phyloP scores from a whole-genome alignment of 2,888 invertebrate genomes.

The Erebia ligea region DNA sequence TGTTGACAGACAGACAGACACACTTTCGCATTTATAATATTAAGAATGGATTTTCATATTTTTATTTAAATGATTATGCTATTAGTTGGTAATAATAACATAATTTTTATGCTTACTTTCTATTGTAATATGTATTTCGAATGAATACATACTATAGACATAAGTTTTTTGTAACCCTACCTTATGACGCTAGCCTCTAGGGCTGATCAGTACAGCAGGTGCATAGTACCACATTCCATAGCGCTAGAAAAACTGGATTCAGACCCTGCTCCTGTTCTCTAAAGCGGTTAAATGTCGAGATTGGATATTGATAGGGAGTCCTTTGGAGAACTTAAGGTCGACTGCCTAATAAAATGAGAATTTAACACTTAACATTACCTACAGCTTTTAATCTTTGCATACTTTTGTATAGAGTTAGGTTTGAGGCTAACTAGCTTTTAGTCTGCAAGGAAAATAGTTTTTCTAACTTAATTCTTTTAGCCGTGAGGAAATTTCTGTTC shows the following conservation, averaged over 20 bases:
- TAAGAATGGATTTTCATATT: too few species aligned
- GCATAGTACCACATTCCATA: constrained; percentile 74
- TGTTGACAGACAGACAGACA: too few species aligned
- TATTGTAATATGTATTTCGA: background rate
- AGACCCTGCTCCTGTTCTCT: constrained; percentile 54
- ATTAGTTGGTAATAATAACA: background rate
- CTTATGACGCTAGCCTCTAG: constrained; percentile 25
- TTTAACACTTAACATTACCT: background rate
- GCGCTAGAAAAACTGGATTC: constrained; percentile 77
- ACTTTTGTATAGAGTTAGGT: background rate
- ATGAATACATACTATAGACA: background rate
- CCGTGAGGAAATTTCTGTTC: too few species aligned
- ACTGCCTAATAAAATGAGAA: constrained; percentile 4
- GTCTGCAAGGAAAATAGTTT: too few species aligned
- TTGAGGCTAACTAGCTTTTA: background rate
- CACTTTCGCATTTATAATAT: too few species aligned
- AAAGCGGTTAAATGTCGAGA: constrained; percentile 54
- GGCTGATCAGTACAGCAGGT: constrained; percentile 58
- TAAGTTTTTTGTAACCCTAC: background rate
- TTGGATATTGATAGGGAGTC: constrained; percentile 59
- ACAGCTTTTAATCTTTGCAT: background rate
- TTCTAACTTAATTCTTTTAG: too few species aligned
- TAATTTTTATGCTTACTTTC: background rate
- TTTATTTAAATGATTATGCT: too few species aligned
- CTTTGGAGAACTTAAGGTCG: constrained; percentile 11